These are phyloP conservation scores for Caenorhabditis wallacei DNA, from an alignment of 2,888 invertebrate genomes.

Conservation along the genomic window DNA sequence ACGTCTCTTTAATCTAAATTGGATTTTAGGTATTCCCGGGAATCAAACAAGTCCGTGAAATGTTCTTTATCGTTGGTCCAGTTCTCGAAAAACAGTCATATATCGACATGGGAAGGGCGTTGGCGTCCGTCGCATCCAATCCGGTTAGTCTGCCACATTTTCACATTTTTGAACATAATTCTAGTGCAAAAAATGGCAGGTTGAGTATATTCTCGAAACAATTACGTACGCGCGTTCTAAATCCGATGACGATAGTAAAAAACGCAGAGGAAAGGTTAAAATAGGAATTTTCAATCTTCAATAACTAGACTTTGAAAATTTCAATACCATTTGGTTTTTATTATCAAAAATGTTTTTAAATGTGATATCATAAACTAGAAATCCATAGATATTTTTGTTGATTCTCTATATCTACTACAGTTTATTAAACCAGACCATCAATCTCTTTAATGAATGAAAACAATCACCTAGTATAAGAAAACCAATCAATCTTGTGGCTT, in stretches of 20 bases:
- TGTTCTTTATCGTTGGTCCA: conserved; percentile 54
- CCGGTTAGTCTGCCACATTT: conserved; percentile 43
- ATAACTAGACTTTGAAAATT: background rate
- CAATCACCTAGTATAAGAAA: conserved; percentile 8
- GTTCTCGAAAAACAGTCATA: conserved; percentile 26
- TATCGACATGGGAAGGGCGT: conserved; percentile 49
- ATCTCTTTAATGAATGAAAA: conserved; percentile 23
- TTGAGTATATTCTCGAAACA: conserved; percentile 5
- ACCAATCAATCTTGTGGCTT: conserved; percentile 41
- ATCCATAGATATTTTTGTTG: background rate
- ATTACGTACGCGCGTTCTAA: conserved; percentile 32
- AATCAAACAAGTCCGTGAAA: conserved; percentile 15
- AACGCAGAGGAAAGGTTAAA: conserved; percentile 16
- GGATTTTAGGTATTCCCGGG: conserved; percentile 28
- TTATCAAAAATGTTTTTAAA: too few species aligned
- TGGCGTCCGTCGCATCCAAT: conserved; percentile 50
- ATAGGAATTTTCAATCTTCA: background rate
- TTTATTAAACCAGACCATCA: background rate
- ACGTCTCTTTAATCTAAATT: background rate
- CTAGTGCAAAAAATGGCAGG: conserved; percentile 46
- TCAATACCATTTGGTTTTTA: too few species aligned
- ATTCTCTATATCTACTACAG: background rate
- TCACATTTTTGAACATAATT: conserved; percentile 7
- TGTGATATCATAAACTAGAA: background rate
- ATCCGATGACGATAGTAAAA: conserved; percentile 34